These are phyloP conservation scores for Dermochelys coriacea DNA, from an alignment of 2,797 vertebrate species.

Conservation along the genomic window DNA sequence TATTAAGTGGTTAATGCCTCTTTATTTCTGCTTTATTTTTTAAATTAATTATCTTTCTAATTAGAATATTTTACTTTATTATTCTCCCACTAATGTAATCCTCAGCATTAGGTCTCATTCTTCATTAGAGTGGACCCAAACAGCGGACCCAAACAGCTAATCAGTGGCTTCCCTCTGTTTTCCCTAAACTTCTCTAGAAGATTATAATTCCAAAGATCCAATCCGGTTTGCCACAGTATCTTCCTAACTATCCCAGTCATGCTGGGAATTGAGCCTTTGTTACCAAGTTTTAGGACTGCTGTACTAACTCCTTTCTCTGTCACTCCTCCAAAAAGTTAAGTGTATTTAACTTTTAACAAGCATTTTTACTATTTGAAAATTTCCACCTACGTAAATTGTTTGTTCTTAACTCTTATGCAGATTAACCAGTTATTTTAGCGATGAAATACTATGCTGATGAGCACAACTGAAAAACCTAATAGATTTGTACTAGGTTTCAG, in stretches of 20 bases:
- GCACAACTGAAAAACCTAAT: background rate
- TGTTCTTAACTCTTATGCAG: background rate
- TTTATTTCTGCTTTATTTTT: background rate
- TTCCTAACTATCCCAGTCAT: background rate
- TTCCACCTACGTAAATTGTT: background rate
- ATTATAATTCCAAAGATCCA: background rate
- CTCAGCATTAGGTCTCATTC: background rate
- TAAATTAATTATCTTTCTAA: background rate
- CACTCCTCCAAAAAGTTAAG: background rate
- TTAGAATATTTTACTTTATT: background rate
- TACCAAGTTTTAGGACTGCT: background rate
- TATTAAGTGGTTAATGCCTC: background rate
- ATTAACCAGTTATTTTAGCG: fast-evolving
- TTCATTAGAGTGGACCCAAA: background rate
- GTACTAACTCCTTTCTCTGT: background rate
- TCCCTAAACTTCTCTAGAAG: background rate
- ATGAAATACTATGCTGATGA: background rate
- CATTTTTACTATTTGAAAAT: background rate
- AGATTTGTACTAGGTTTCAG: background rate
- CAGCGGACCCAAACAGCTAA: background rate
- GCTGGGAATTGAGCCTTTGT: background rate
- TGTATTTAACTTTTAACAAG: background rate
- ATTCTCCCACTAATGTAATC: background rate
- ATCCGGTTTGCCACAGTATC: background rate
- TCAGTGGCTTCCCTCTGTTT: background rate